Conservation (phyloP, 2,113 vertebrate genomes). For the Strix aluco region DNA sequence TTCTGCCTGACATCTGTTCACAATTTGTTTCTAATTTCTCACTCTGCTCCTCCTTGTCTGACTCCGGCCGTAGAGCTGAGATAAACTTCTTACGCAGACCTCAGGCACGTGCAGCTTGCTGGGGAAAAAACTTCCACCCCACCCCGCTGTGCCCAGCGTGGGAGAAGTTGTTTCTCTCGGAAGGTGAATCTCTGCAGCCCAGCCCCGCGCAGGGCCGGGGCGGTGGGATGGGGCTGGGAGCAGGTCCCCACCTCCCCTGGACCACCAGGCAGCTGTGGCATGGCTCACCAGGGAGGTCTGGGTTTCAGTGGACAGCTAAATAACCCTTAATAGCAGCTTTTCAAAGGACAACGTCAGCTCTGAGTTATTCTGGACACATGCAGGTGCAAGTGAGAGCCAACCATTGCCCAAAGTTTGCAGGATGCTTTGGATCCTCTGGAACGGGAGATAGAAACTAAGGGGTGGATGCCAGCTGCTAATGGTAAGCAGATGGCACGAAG, state of each 20-base stretch:
- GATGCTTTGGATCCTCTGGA: slow-evolving; percentile 2
- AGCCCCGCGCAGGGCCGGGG: background rate
- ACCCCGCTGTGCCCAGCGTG: fast-evolving
- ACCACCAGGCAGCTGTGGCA: background rate
- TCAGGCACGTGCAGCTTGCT: background rate
- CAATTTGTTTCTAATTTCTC: background rate
- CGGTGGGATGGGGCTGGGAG: fast-evolving
- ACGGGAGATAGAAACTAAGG: background rate
- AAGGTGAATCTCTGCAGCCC: background rate
- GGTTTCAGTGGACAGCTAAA: background rate
- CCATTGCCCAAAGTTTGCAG: background rate
- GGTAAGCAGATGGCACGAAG: slow-evolving; percentile 58
- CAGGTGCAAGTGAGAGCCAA: background rate
- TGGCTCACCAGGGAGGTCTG: background rate
- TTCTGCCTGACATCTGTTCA: slow-evolving; percentile 6
- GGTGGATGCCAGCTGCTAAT: slow-evolving; percentile 42
- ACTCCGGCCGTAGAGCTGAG: fast-evolving
- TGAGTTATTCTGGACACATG: background rate
- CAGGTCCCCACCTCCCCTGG: background rate
- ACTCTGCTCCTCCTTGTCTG: background rate
- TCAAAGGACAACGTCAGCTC: background rate
- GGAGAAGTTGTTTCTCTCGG: background rate
- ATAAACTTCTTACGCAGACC: background rate
- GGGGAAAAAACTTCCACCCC: fast-evolving
- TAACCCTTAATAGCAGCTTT: background rate